Base-by-base conservation (phyloP, 1,140 invertebrate species). In the Lerema accius region DNA sequence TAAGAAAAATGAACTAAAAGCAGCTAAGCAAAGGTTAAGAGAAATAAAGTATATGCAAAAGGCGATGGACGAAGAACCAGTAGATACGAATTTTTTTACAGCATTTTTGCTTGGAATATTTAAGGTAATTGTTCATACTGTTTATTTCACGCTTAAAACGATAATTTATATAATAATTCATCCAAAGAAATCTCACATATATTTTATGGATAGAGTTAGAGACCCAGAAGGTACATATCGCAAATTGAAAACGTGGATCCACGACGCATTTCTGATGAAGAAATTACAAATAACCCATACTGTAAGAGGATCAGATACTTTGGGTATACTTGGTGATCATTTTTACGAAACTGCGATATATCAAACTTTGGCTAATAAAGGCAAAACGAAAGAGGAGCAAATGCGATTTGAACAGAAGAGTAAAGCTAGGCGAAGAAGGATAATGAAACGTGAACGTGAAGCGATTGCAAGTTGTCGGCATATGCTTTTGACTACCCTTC, bases 391-490 rank as follows among this genome's bases (percentile, higher is more conserved):
- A 56, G 59, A 67, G 35, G 78, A 83, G 37, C 65, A 53, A 62
- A 32, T 48, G 9, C 7, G 16, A 4, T 66, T 72, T 53, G 76
- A 78, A 53, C 40, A 42, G 3, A 67, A 73, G 16, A 65, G 13
- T 11, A 66, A 32, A 59, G 40, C 69, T 37, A 63, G 76, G 60
- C 59, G 71, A 39, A 67, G 37, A 48, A 76, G 82, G 69, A 77
- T 81, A 13, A 48, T n/a, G 46, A 68, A 65, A 55, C 63, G 78
- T 42, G 48, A 71, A 3, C 43, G 72, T 1, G 26, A 67, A 40
- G 82, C 82, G n/a, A 3, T 80, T 0, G 71, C 61, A 32, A 61
- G 76, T 11, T 82, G 82, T 50, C 58, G 67, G 1, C 78, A 84
- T 43, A 71, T 68, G 23, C 45, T 82, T 19, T 51, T 85, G 19